These are phyloP conservation scores for Panorpa germanica DNA, from an alignment of 2,888 invertebrate genomes.

Conservation along the genomic window DNA sequence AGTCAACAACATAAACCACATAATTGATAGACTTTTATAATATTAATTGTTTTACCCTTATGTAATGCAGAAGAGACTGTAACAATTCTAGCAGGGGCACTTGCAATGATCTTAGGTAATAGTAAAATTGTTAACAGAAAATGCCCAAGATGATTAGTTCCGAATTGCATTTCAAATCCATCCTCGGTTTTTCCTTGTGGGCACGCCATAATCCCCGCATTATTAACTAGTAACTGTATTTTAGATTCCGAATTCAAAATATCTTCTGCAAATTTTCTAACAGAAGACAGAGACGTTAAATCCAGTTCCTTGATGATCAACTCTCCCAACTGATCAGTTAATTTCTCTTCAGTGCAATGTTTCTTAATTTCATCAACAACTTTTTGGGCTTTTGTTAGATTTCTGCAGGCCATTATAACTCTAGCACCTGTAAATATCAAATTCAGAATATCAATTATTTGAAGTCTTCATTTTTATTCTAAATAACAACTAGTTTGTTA, in stretches of 20 bases:
- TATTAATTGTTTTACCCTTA: too few relatives aligned
- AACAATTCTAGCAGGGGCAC: conserved; percentile 56
- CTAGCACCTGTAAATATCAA: too few relatives aligned
- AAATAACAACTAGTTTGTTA: too few relatives aligned
- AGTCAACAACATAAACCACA: too few relatives aligned
- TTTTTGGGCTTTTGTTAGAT: conserved; percentile 56
- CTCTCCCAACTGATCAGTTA: conserved; percentile 21
- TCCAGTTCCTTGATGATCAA: conserved; percentile 33
- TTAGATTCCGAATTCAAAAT: conserved; percentile 30
- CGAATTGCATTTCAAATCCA: conserved; percentile 35
- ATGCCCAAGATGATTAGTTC: conserved; percentile 39
- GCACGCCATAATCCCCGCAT: conserved; percentile 31
- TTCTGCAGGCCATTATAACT: conserved; percentile 74
- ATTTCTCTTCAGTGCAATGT: conserved; percentile 17
- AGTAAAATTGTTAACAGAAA: conserved; percentile 38
- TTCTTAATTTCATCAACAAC: conserved; percentile 44
- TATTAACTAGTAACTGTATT: conserved; percentile 30
- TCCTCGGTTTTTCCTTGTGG: conserved; percentile 27
- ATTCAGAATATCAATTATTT: too few relatives aligned
- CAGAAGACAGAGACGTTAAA: conserved; percentile 48
- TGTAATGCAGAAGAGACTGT: conserved; percentile 56
- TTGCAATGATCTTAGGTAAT: conserved; percentile 29
- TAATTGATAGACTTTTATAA: too few relatives aligned
- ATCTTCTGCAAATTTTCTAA: conserved; percentile 39
- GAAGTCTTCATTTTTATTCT: too few relatives aligned